phyloP scores from a whole-genome alignment of 2,888 invertebrate genomes.

The Dolichopus griseipennis region DNA sequence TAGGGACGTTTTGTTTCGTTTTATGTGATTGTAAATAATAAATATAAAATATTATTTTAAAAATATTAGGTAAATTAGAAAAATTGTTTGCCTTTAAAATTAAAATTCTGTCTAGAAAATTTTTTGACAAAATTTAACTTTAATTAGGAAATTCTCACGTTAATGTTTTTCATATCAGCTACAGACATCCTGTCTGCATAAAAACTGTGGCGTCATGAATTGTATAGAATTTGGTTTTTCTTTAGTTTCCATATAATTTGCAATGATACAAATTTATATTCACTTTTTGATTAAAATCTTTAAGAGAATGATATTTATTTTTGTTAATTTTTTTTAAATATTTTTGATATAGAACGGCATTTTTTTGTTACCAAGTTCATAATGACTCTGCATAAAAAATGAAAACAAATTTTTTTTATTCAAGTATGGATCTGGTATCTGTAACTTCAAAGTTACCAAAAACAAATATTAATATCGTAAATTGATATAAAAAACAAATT shows the following conservation, averaged over 20 bases:
- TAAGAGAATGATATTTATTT: neutral
- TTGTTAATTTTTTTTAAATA: neutral
- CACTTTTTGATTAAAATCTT: neutral
- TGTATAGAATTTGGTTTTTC: too few species aligned
- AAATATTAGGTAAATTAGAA: too few species aligned
- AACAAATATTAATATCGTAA: neutral
- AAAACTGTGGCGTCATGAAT: constrained; percentile 5
- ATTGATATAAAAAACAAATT: neutral
- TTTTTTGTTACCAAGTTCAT: neutral
- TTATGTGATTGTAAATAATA: too few species aligned
- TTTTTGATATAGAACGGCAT: too few species aligned
- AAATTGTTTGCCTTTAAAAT: too few species aligned
- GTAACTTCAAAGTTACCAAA: neutral
- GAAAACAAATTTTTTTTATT: neutral
- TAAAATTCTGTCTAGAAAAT: too few species aligned
- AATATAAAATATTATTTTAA: too few species aligned
- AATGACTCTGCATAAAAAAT: neutral
- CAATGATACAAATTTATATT: neutral
- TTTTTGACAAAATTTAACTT: too few species aligned
- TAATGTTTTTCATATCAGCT: neutral
- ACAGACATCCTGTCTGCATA: constrained; percentile 11
- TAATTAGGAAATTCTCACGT: too few species aligned
- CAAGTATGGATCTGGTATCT: too few species aligned
- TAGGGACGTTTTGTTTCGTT: too few species aligned
- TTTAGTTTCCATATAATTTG: neutral